A percentile compares a stretch with the other conserved stretches of the same genome.
Evolutionary conservation across 2,797 vertebrate species (phyloP).

Genomic region (Schizopygopsis pylzovi): DNA sequence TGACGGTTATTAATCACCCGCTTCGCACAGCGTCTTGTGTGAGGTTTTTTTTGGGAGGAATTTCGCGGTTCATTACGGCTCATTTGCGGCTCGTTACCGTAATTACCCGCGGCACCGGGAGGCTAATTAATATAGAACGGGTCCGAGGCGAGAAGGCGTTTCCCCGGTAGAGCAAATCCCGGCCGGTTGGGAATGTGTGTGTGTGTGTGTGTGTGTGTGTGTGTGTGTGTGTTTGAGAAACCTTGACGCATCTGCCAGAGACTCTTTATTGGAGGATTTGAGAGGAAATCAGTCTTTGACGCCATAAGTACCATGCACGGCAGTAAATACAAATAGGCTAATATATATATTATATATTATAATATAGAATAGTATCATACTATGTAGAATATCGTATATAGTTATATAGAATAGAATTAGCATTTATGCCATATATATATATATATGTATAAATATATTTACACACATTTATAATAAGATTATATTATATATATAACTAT

Average conservation of each 20-base stretch:
- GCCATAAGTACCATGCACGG: not conserved
- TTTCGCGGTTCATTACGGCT: conserved; percentile 64
- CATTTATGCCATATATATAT: not conserved
- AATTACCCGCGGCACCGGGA: conserved; percentile 64
- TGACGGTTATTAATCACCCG: conserved; percentile 54
- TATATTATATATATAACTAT: not conserved
- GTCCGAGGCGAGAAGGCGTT: conserved; percentile 52
- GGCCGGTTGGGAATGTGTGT: conserved; percentile 42
- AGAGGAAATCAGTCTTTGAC: conserved; percentile 10
- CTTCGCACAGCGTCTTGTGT: conserved; percentile 49
- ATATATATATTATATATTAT: no score
- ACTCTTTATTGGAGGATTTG: conserved; percentile 23
- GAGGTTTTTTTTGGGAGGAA: conserved; percentile 41
- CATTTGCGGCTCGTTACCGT: conserved; percentile 64
- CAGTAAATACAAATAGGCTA: not conserved
- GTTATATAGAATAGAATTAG: not conserved
- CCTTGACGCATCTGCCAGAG: conserved; percentile 32
- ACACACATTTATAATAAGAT: not conserved
- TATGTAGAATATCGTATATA: not conserved
- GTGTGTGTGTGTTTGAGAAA: not conserved
- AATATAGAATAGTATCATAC: not conserved
- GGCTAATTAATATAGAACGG: conserved; percentile 62
- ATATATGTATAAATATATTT: not conserved
- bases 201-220: conserved; percentile 31
- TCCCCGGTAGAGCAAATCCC: conserved; percentile 23